phyloP scores from a whole-genome alignment of 2,113 vertebrate species.

The Nycticorax nycticorax region DNA sequence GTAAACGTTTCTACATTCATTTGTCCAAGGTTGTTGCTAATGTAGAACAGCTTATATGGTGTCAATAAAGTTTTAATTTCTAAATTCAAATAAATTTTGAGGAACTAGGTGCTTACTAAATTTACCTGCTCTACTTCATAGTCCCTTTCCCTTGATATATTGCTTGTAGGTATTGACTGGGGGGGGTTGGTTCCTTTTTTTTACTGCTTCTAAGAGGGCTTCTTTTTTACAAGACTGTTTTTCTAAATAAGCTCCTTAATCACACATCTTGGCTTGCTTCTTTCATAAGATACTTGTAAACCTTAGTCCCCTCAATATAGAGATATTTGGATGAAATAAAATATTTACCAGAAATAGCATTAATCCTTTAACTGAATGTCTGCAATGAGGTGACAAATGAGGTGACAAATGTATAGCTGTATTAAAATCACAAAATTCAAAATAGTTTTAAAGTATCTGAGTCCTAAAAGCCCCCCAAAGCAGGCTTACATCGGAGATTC shows the following conservation, averaged over 20 bases:
- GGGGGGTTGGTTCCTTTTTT: neutral
- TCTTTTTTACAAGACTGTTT: neutral
- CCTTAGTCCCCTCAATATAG: neutral
- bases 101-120: neutral
- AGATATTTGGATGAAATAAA: neutral
- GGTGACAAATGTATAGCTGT: neutral
- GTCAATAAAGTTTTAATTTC: neutral
- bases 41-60: neutral
- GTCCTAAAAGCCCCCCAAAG: neutral
- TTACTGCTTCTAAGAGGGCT: neutral
- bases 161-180: neutral
- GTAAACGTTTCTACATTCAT: constrained; percentile 67
- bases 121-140: neutral
- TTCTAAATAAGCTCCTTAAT: neutral
- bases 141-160: neutral
- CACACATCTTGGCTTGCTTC: neutral
- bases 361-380: neutral
- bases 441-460: neutral
- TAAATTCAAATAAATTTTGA: neutral
- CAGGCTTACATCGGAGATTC: neutral
- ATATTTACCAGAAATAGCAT: neutral
- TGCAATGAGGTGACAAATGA: neutral
- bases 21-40: neutral
- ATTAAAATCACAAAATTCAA: neutral
- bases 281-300: neutral